Base-by-base conservation (phyloP, 2,797 vertebrate species). In the Erpetoichthys calabaricus region DNA sequence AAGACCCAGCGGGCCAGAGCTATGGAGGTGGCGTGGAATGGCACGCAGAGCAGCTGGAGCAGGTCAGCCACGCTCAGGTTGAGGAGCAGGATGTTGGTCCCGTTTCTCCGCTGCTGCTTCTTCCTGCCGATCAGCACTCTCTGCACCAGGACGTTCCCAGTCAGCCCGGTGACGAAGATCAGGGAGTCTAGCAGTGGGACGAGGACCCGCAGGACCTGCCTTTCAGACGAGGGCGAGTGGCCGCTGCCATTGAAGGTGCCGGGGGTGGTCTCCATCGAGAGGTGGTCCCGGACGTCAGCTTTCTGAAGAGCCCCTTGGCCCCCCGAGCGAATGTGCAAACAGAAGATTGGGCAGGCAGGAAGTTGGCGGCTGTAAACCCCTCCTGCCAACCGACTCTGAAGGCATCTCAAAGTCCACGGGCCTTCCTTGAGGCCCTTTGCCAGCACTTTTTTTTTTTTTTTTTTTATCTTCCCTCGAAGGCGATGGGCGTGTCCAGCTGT, bases 21-120 rank as follows among this genome's bases (percentile, higher is more conserved):
- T 56, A 86, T 84, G 52, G 84, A 80, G 0, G 74, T 58, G 6
- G 85, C 86, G 68, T 87, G 80, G 67, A 88, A 89, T 44, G 84
- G 86, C 63, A 85, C 67, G 64, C 80, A 82, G 60, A 80, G 60
- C 45, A 52, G 47, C 47, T 58, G 57, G 9, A 4, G 69, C 52
- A 84, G 64, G 70, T 87, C 86, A 0, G 83, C 78, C 2, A 68
- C 73, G 3, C 80, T 84, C 57, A 89, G 72, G 5, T 68, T 76
- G 68, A 88, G 69, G 61, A 88, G 78, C 51, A 87, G 68, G 1
- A 68, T 78, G 70, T 85, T 82, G 0, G 85, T 87, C 5, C 84
- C 71, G 7, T 81, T 79, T 0, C 70, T 68, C 3, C 63, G 47
- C 42, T 53, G 53, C 8, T 6, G 10, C 49, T 53, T 59, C 9